These are phyloP conservation scores for Corvus hawaiiensis DNA, from an alignment of 2,113 vertebrate species.

Conservation along the genomic window DNA sequence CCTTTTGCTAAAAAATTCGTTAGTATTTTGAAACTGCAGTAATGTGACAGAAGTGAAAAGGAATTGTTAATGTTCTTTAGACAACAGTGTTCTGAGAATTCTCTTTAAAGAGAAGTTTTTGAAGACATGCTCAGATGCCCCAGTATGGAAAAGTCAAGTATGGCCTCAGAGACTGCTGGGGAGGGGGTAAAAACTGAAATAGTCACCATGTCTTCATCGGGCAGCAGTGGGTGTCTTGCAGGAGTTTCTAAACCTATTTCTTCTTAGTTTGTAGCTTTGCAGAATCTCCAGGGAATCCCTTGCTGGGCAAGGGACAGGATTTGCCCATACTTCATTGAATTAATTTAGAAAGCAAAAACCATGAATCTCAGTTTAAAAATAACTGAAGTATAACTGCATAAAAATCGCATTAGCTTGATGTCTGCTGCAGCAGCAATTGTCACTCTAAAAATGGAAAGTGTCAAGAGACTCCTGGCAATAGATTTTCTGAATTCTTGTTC, in stretches of 20 bases:
- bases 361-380: background rate
- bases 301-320: background rate
- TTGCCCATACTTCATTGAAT: background rate
- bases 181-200: background rate
- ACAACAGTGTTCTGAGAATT: background rate
- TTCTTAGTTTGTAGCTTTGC: background rate
- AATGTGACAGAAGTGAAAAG: background rate
- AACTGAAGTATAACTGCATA: background rate
- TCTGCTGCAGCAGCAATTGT: background rate
- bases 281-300: background rate
- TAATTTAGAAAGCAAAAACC: background rate
- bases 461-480: background rate
- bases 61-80: background rate
- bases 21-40: background rate
- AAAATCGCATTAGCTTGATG: accelerated
- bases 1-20: background rate
- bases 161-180: background rate
- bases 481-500: background rate
- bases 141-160: background rate
- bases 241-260: background rate
- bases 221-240: background rate
- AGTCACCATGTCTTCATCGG: accelerated
- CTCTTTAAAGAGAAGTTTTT: background rate
- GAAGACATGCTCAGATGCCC: background rate
- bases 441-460: background rate